These are phyloP conservation scores for Cistogaster globosa DNA, from an alignment of 2,888 invertebrate species.

Conservation along the genomic window DNA sequence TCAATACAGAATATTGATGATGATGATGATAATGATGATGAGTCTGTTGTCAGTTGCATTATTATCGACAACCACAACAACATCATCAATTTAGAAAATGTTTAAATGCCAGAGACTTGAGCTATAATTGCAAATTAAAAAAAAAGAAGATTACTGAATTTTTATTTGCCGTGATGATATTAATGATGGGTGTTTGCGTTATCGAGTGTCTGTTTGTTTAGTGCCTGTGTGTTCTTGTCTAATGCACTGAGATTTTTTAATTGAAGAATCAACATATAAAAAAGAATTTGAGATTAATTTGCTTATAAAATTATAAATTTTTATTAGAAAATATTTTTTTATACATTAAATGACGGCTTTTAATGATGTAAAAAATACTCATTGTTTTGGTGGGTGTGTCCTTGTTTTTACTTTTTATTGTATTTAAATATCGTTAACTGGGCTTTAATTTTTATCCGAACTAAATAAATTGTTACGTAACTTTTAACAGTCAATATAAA, in stretches of 20 bases:
- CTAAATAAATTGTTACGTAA: conserved; percentile 58
- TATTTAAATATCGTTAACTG: conserved; percentile 50
- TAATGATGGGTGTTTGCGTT: conserved; percentile 7
- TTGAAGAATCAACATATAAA: too few relatives aligned
- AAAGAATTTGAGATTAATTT: too few relatives aligned
- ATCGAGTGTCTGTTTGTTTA: background rate
- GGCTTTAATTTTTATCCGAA: conserved; percentile 31
- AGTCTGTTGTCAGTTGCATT: conserved; percentile 59
- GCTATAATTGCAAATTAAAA: conserved; percentile 59
- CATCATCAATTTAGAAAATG: conserved; percentile 61
- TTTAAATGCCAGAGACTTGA: conserved; percentile 30
- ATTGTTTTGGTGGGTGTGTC: conserved; percentile 35
- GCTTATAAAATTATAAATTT: too few relatives aligned
- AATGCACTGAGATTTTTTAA: too few relatives aligned
- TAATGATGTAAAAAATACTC: background rate
- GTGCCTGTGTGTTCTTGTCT: too few relatives aligned
- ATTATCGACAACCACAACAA: conserved; percentile 60
- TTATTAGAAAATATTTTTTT: background rate
- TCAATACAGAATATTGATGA: conserved; percentile 54
- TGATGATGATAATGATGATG: conserved; percentile 66
- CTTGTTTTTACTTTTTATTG: conserved; percentile 40
- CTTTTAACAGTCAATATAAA: conserved; percentile 41
- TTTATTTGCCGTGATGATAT: conserved; percentile 16
- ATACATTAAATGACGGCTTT: background rate
- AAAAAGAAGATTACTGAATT: conserved; percentile 57